phyloP scores from a whole-genome alignment of 37 sponge, comb jelly and placozoan species.

The Beroe ovata region DNA sequence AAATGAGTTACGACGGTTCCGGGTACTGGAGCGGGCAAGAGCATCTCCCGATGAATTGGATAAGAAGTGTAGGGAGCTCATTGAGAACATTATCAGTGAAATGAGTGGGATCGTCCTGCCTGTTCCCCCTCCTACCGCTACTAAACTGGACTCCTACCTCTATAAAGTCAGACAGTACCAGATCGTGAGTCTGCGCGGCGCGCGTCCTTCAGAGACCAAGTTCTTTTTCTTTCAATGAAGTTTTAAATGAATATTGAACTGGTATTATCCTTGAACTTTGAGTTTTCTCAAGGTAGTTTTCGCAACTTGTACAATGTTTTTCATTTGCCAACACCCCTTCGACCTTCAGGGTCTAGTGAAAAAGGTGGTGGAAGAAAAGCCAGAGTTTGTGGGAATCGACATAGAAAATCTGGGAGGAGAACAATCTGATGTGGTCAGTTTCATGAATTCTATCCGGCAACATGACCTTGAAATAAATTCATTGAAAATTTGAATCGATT shows the following conservation, averaged over 20 bases:
- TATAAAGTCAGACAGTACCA: conserved; percentile 37
- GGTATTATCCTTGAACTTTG: too few relatives aligned
- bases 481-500: too few relatives aligned
- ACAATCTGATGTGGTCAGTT: not conserved
- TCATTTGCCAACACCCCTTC: too few relatives aligned
- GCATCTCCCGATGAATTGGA: not conserved
- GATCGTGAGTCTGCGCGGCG: conserved; percentile 38
- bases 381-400: conserved; percentile 36
- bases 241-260: too few relatives aligned
- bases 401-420: not conserved
- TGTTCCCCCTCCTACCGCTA: conserved; percentile 5
- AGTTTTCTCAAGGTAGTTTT: too few relatives aligned
- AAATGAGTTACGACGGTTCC: not conserved
- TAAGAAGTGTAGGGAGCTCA: not conserved
- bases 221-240: too few relatives aligned
- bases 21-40: not conserved
- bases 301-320: too few relatives aligned
- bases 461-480: too few relatives aligned
- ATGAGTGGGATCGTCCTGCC: conserved; percentile 19
- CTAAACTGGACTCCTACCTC: conserved; percentile 19
- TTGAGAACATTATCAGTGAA: not conserved
- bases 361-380: not conserved
- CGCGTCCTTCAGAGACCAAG: too few relatives aligned
- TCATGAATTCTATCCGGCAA: too few relatives aligned
- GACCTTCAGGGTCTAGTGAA: conserved; percentile 7